phyloP scores from a whole-genome alignment of 2,797 vertebrate species.

The Megaceryle alcyon region DNA sequence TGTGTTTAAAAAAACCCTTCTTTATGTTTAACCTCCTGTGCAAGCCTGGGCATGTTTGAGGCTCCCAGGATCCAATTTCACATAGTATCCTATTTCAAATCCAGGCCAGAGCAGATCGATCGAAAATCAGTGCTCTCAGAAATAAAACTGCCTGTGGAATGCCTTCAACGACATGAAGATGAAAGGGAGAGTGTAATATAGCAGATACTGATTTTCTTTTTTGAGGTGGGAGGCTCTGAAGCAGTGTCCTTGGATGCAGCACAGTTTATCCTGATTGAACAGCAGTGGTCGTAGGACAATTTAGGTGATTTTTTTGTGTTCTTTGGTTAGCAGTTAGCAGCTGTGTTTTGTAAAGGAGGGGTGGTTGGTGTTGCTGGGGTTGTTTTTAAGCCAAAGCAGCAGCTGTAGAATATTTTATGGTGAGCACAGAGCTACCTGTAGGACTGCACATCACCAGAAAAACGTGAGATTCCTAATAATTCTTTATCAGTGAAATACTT shows the following conservation, averaged over 20 bases:
- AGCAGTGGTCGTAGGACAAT: background rate
- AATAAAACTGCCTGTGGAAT: constrained; percentile 55
- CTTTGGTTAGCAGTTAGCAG: background rate
- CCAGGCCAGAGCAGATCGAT: constrained; percentile 21
- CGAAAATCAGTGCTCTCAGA: constrained; percentile 22
- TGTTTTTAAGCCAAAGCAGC: background rate
- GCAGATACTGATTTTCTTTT: constrained; percentile 27
- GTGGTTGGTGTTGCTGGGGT: background rate
- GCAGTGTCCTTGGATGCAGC: background rate
- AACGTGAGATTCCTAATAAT: background rate
- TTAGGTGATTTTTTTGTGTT: constrained; percentile 35
- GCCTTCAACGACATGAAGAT: constrained; percentile 23
- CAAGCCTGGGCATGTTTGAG: constrained; percentile 43
- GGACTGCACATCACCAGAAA: background rate
- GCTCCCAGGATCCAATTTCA: constrained; percentile 55
- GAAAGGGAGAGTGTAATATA: constrained; percentile 3
- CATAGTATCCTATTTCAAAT: constrained; percentile 61
- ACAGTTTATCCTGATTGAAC: constrained; percentile 29
- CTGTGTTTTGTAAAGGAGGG: background rate
- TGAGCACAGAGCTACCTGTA: background rate
- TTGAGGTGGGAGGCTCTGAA: background rate
- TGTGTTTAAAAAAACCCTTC: background rate
- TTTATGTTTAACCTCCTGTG: constrained; percentile 35
- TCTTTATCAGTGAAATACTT: background rate
- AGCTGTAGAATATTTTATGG: background rate